phyloP scores from a whole-genome alignment of 2,888 invertebrate genomes.

The Schizotus pectinicornis region DNA sequence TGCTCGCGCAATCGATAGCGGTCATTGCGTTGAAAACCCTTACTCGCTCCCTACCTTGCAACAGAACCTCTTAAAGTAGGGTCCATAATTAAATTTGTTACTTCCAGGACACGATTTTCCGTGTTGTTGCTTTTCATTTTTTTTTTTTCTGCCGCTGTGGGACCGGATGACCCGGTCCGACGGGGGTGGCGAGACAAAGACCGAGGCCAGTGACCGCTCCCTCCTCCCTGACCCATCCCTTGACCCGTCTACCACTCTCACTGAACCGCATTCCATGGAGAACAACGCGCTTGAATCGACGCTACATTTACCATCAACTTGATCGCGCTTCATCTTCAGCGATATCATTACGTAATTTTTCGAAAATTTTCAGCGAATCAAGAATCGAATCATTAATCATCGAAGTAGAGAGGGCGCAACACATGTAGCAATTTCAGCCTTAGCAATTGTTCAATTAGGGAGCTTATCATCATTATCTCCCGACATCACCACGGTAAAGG shows the following conservation, averaged over 20 bases:
- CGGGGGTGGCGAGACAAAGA: conserved; percentile 39
- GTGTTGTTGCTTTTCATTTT: too few relatives aligned
- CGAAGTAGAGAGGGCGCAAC: conserved; percentile 13
- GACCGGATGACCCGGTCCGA: conserved; percentile 27
- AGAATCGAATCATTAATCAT: conserved; percentile 13
- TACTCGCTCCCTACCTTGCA: too few relatives aligned
- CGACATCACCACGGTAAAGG: too few relatives aligned
- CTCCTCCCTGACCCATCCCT: conserved; percentile 39
- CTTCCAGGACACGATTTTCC: too few relatives aligned
- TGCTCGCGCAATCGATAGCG: too few relatives aligned
- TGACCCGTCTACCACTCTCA: conserved; percentile 42
- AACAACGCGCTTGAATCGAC: conserved; percentile 18
- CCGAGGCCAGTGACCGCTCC: conserved; percentile 39
- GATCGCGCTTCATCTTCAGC: conserved; percentile 1
- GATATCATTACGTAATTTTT: not conserved
- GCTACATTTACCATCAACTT: not conserved
- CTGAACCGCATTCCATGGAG: conserved; percentile 37
- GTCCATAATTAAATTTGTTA: too few relatives aligned
- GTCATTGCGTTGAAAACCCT: too few relatives aligned
- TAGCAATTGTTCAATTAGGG: conserved; percentile 11
- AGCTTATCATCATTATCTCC: too few relatives aligned
- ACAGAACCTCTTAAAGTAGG: too few relatives aligned
- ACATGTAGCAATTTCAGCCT: conserved; percentile 12
- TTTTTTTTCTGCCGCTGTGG: too few relatives aligned
- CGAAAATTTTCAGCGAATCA: not conserved